phyloP scores from a whole-genome alignment of 1,140 invertebrate genomes.

The Eurytemora carolleeae region DNA sequence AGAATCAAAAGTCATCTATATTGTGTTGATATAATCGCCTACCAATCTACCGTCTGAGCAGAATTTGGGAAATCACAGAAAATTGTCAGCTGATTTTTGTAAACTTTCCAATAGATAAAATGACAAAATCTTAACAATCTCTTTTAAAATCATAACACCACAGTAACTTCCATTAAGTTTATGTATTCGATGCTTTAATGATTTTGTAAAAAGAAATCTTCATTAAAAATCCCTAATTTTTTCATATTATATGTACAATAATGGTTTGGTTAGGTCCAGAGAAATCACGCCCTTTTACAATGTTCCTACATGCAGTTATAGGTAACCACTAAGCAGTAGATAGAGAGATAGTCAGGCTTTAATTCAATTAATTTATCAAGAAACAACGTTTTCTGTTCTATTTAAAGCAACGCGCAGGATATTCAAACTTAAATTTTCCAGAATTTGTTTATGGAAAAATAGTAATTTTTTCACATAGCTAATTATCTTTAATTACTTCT shows the following conservation, averaged over 20 bases:
- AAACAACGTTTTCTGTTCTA: neutral
- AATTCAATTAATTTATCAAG: neutral
- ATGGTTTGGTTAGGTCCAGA: neutral
- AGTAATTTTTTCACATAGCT: too few species aligned
- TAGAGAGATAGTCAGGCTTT: neutral
- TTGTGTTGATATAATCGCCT: too few species aligned
- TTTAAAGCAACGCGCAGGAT: neutral
- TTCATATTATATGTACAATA: neutral
- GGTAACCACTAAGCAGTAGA: neutral
- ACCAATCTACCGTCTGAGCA: too few species aligned
- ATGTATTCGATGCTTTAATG: neutral
- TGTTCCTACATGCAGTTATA: neutral
- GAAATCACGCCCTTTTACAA: neutral
- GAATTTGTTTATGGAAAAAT: neutral
- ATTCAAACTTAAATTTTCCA: neutral
- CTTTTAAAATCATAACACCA: neutral
- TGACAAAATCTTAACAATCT: neutral
- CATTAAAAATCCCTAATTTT: too few species aligned
- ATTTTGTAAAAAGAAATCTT: neutral
- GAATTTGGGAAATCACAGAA: too few species aligned
- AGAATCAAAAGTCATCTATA: too few species aligned
- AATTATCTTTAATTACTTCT: neutral
- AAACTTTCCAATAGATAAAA: neutral
- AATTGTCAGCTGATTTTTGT: neutral
- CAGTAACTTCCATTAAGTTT: neutral